phyloP scores from a whole-genome alignment of 2,797 vertebrate genomes.

The Sebastes cheni region DNA sequence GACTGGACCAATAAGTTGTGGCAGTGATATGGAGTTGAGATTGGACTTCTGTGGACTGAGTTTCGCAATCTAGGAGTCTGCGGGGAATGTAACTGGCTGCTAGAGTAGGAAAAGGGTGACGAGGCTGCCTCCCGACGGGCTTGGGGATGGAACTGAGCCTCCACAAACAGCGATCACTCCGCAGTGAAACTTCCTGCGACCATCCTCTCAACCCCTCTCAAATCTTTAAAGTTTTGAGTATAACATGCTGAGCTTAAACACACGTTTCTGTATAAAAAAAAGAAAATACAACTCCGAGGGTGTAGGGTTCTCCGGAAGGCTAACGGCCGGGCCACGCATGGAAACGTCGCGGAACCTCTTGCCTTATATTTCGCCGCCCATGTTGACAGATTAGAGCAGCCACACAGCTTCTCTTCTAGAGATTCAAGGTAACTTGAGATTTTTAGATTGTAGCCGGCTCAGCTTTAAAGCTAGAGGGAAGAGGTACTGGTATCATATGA shows the following conservation, averaged over 20 bases:
- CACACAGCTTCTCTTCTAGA: too few relatives aligned
- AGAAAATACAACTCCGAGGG: neutral
- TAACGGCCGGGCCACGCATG: neutral
- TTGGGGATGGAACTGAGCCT: neutral
- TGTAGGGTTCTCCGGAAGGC: neutral
- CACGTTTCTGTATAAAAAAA: neutral
- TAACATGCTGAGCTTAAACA: conserved; percentile 38
- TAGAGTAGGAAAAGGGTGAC: conserved; percentile 7
- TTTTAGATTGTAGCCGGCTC: too few relatives aligned
- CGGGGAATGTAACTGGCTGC: conserved; percentile 12
- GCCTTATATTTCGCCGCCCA: too few relatives aligned
- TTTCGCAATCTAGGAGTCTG: conserved; percentile 2
- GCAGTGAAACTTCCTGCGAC: neutral
- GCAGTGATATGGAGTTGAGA: conserved; percentile 51
- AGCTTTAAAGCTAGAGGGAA: too few relatives aligned
- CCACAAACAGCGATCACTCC: neutral
- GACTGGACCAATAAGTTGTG: conserved; percentile 57
- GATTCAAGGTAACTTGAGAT: too few relatives aligned
- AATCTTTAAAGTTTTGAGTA: conserved; percentile 9
- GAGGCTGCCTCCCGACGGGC: neutral
- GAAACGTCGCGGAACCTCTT: too few relatives aligned
- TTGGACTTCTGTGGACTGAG: conserved; percentile 9
- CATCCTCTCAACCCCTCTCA: conserved; percentile 20
- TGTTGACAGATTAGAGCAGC: too few relatives aligned
- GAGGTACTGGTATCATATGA: too few relatives aligned